A percentile compares a stretch with the other conserved stretches of the same genome.
phyloP scores from a whole-genome alignment of 2,888 invertebrate genomes.

The Phyto melanocephala region DNA sequence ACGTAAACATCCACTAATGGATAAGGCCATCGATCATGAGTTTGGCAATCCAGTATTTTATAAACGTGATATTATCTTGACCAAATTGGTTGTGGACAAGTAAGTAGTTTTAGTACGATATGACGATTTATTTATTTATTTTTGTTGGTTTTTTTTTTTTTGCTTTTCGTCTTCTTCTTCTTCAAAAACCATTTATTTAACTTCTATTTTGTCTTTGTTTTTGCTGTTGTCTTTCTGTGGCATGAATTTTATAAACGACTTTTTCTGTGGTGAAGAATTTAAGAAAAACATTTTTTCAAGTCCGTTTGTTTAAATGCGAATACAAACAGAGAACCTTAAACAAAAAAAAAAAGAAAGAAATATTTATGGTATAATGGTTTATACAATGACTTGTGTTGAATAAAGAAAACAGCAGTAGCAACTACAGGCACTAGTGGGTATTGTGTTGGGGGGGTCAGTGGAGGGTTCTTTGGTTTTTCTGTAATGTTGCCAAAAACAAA shows the following conservation, averaged over 20 bases:
- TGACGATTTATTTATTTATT: slow-evolving; percentile 16
- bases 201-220: slow-evolving; percentile 27
- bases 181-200: slow-evolving; percentile 32
- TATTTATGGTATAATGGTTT: slow-evolving; percentile 57
- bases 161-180: slow-evolving; percentile 30
- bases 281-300: slow-evolving; percentile 21
- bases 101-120: slow-evolving; percentile 74
- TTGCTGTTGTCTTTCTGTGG: slow-evolving; percentile 21
- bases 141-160: background rate
- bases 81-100: slow-evolving; percentile 93
- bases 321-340: background rate
- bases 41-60: slow-evolving; percentile 95
- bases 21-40: slow-evolving; percentile 95
- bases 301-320: background rate
- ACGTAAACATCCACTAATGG: slow-evolving; percentile 97
- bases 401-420: slow-evolving; percentile 8
- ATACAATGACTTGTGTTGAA: slow-evolving; percentile 51
- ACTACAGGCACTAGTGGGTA: background rate
- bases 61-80: slow-evolving; percentile 94
- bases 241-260: slow-evolving; percentile 53
- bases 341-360: slow-evolving; percentile 19
- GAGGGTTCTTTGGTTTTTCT: slow-evolving; percentile 28
- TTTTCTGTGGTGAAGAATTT: slow-evolving; percentile 57
- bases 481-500: slow-evolving; percentile 61
- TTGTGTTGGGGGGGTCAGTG: background rate